A percentile compares a stretch with the other conserved stretches of the same genome.
Conservation (phyloP, 1,140 invertebrate species). For the Macrobrachium rosenbergii region DNA sequence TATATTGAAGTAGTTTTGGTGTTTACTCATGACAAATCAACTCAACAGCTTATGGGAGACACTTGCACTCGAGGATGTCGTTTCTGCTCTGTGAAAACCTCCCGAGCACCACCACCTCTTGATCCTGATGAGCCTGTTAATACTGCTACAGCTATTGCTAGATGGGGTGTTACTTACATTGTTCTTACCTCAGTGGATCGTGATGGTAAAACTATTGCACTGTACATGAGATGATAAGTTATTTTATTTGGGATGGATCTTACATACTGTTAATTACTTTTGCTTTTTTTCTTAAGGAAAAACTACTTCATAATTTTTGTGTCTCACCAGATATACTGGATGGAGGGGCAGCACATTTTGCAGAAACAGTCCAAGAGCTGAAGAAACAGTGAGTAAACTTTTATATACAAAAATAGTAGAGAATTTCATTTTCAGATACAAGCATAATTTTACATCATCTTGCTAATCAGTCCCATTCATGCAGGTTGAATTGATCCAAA, state of each 20-base stretch:
- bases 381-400: constrained; percentile 70
- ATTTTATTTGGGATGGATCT: background rate
- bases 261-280: too few species aligned
- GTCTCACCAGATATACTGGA: constrained; percentile 80
- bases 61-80: constrained; percentile 91
- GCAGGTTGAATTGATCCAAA: too few species aligned
- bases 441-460: too few species aligned
- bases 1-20: too few species aligned
- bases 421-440: background rate
- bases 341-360: constrained; percentile 92
- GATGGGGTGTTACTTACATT: constrained; percentile 97
- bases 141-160: constrained; percentile 91
- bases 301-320: background rate
- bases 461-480: too few species aligned
- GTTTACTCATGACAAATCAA: background rate
- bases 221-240: background rate
- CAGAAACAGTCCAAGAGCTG: constrained; percentile 84
- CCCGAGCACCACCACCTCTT: constrained; percentile 88
- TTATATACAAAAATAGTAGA: background rate
- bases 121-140: constrained; percentile 93
- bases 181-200: constrained; percentile 98
- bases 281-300: too few species aligned
- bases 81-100: constrained; percentile 99
- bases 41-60: constrained; percentile 86
- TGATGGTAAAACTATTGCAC: constrained; percentile 74